Evolutionary conservation across 1,140 invertebrate species (phyloP), one percentile per base, ranked within the genome.

Genomic region (Venturia canescens): DNA sequence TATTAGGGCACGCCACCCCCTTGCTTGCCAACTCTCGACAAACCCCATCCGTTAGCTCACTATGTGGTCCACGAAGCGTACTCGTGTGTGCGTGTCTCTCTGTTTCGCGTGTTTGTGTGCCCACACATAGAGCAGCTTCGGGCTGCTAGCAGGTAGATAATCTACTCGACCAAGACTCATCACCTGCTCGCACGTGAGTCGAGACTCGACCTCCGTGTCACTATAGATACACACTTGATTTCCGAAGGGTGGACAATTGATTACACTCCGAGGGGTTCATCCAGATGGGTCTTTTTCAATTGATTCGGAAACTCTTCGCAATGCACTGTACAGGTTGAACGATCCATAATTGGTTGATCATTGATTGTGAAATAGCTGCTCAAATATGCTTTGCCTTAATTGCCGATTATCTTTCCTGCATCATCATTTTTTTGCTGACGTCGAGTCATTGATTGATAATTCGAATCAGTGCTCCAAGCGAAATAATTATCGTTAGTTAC

Each of bases 1-100:
- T 88, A 88, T 88, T 88, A 88, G 86, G 34, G 83, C 78, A 84
- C 63, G 81, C 85, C 80, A 85, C 80, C 82, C 77, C 57, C 78
- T 77, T 79, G 50, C 44, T 66, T 71, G 63, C 57, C 34, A 63
- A 38, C 76, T 75, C 60, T 77, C 75, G 53, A 53, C 72, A 53
- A 53, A 79, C 27, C 75, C 74, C 70, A 26, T 60, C 60, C 72
- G 72, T 71, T 69, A 31, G 72, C 77, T 60, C 26, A 77, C 71
- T 71, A 26, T 69, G 44, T 34, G 80, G 76, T 77, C 80, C 80
- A 70, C 74, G 74, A 74, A 81, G 63, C 72, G 57, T 69, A 70
- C 29, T 50, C 63, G 13, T 69, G 13, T 16, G 29, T 69, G n/a
- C 11, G 27, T 69, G 27, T 69, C 6, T 69, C 6, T 31, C 15